Evolutionary conservation across 2,888 invertebrate genomes (phyloP), one percentile per base, ranked within the genome.

Genomic region (Chymomyza procnemis): DNA sequence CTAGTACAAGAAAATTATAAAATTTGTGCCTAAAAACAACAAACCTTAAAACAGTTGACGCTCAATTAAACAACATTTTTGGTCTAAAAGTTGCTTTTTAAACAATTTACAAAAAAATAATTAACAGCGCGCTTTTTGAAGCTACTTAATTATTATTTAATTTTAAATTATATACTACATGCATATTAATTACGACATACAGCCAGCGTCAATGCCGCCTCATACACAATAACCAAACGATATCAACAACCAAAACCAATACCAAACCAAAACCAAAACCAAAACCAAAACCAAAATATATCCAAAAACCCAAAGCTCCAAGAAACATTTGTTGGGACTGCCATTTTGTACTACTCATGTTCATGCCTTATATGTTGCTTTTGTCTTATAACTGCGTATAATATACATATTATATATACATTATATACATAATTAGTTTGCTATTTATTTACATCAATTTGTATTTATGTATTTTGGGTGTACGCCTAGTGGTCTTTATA

Each of bases 171-270:
- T 41, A 56, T n/a, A 56, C 26, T 14, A 54, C 18, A 54, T 14
- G 21, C 30, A 54, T 14, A 54, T 21, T 22, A 55, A 54, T 66
- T 67, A 64, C 61, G 59, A 54, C 71, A 73, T 62, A 26, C 68
- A 80, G 80, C 62, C 75, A 81, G 76, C 70, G 76, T 67, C 66
- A 46, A 66, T 55, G 69, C 74, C 66, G 73, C 71, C 69, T 81
- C 80, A 81, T 83, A 79, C 78, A 76, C 79, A 81, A 78, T 76
- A 79, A 78, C 74, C 80, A 76, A 78, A 52, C 74, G 73, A 83
- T 71, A 72, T 69, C 70, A 75, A 76, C 67, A 73, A 72, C 62
- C 65, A 57, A 48, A n/a, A 18, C 18, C 57, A 58, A 59, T 66
- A 64, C 57, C 50, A 50, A 50, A 54, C 54, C 19, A 18, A 54